Evolutionary conservation across 2,113 vertebrate genomes (phyloP), one percentile per base, ranked within the genome.

Genomic region (Spheniscus mendiculus): DNA sequence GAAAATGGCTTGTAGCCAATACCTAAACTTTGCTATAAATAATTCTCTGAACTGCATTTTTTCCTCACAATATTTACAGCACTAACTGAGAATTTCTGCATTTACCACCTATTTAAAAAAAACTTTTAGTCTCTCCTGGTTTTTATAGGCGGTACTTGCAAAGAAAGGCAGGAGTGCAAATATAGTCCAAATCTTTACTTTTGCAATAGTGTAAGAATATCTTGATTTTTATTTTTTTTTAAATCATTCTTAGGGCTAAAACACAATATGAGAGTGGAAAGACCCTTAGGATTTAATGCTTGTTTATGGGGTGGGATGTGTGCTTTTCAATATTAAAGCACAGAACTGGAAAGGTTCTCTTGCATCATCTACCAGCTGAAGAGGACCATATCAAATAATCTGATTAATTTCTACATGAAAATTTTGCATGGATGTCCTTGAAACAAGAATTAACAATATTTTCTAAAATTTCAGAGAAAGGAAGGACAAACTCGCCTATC

Each of bases 21-120:
- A 50, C 22, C 78, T 82, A 76, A 94, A 74, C 72, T 96, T 97
- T 65, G 32, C 79, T 93, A 61, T 90, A 95, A 95, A 92, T 94
- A 95, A 87, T 84, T 69, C 19, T 89, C 47, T 42, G 40, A 92
- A 42, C 30, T 71, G 34, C 1, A 0, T 79, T 88, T 86, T 4
- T 4, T 6, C 12, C 29, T 13, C 15, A 11, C 29, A 40, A 3
- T 76, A 71, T 92, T 90, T 91, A 78, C 29, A 61, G 34, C 67
- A 42, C 45, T 65, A 22, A 76, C 71, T 53, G 34, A 29, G 30
- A 84, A 29, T 71, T 90, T 73, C 42, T 95, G 59, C 19, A 10
- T 89, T 92, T 92, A 23, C 32, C 13, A 17, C 15, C 42, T 47
- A 32, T 72, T 76, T 11, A 30, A 50, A 77, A 74, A 13, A 32